Percentiles rank a stretch among this genome's conserved stretches.
phyloP scores from a whole-genome alignment of 92 coral and sea anemone genomes.

The Porites rus region DNA sequence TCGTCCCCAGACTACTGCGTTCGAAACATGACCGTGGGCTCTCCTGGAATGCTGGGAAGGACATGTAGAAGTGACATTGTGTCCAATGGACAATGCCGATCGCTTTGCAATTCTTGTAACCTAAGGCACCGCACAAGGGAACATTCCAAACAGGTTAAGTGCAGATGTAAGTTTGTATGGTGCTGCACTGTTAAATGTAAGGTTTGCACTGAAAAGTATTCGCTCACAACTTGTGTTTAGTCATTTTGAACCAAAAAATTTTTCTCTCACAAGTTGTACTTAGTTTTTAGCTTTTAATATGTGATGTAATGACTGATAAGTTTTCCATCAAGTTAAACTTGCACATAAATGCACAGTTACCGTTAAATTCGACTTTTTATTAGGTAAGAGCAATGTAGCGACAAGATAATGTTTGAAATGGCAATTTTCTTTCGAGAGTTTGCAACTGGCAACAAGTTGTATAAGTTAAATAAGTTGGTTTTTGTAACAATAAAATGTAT shows the following conservation, averaged over 20 bases:
- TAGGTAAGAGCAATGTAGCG: no score
- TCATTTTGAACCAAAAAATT: background rate
- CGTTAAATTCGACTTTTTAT: no score
- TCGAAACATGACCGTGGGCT: conserved; percentile 55
- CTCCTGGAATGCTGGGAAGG: conserved; percentile 80
- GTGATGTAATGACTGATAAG: no score
- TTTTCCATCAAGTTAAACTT: no score
- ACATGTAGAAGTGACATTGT: conserved; percentile 61
- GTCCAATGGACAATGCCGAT: conserved; percentile 34
- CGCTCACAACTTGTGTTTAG: conserved; percentile 6
- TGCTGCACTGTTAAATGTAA: conserved; percentile 77
- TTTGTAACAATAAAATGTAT: no score
- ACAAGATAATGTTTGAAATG: no score
- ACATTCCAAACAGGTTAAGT: conserved; percentile 42
- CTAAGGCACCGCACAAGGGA: conserved; percentile 28
- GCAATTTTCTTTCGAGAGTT: no score
- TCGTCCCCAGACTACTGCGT: conserved; percentile 86
- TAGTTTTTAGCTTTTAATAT: no score
- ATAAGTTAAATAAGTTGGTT: no score
- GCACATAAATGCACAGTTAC: no score
- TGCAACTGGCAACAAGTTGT: no score
- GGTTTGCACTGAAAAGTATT: conserved; percentile 42
- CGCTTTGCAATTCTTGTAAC: conserved; percentile 78
- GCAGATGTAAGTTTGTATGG: conserved; percentile 86
- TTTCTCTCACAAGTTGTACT: no score